Evolutionary conservation across 2,113 vertebrate species (phyloP).

Genomic region (Antechinus flavipes): DNA sequence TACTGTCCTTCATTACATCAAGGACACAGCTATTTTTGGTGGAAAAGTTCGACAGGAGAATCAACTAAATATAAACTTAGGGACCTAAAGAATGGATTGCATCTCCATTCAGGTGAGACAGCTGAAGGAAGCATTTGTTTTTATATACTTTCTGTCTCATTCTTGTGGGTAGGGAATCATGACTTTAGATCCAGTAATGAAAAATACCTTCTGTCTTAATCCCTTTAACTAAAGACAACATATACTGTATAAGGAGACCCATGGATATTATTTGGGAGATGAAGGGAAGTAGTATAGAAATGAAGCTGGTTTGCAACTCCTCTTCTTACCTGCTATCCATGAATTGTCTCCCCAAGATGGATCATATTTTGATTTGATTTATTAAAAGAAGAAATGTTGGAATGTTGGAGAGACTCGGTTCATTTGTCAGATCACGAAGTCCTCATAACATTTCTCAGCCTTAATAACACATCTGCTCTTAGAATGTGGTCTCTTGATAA

Average conservation of each 20-base stretch:
- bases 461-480: slow-evolving; percentile 92
- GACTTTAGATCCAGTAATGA: slow-evolving; percentile 36
- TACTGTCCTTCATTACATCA: slow-evolving; percentile 31
- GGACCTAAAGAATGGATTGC: background rate
- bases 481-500: slow-evolving; percentile 91
- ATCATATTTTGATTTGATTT: slow-evolving; percentile 82
- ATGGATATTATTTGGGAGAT: slow-evolving; percentile 24
- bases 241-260: slow-evolving; percentile 23
- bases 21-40: slow-evolving; percentile 14
- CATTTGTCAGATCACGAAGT: slow-evolving; percentile 91
- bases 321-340: slow-evolving; percentile 28
- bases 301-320: slow-evolving; percentile 63
- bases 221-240: slow-evolving; percentile 50
- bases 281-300: slow-evolving; percentile 34
- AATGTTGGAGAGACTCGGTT: slow-evolving; percentile 87
- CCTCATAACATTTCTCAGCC: slow-evolving; percentile 91
- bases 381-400: slow-evolving; percentile 87
- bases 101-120: background rate
- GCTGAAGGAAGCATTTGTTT: background rate
- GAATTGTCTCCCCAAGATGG: slow-evolving; percentile 54
- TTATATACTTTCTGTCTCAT: slow-evolving; percentile 20
- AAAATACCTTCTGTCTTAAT: slow-evolving; percentile 48
- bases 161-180: slow-evolving; percentile 18
- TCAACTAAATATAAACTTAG: slow-evolving; percentile 30
- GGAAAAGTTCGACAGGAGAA: background rate